Evolutionary conservation across 2,113 vertebrate genomes (phyloP).

Genomic region (Anolis carolinensis): DNA sequence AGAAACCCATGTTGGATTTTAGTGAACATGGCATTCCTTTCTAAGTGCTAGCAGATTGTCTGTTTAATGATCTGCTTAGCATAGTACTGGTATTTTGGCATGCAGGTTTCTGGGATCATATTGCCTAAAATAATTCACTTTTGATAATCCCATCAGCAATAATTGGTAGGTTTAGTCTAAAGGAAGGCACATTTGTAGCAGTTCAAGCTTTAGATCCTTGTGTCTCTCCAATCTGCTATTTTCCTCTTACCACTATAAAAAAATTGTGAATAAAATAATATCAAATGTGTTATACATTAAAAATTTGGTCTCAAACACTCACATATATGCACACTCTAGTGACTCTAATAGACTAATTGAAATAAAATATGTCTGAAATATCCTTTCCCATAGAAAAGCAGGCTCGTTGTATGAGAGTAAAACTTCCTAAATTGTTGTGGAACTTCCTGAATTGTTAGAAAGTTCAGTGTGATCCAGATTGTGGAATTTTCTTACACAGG

Average conservation of each 20-base stretch:
- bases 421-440: not conserved
- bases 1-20: no score
- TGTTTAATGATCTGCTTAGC: no score
- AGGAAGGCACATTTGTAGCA: no score
- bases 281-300: not conserved
- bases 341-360: not conserved
- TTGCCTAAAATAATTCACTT: not conserved
- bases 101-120: no score
- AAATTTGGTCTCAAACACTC: not conserved
- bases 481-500: not conserved
- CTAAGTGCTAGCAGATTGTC: no score
- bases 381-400: not conserved
- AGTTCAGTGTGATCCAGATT: not conserved
- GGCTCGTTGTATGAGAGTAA: not conserved
- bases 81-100: no score
- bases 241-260: not conserved
- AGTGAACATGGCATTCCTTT: no score
- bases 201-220: not conserved
- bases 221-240: not conserved
- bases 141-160: not conserved
- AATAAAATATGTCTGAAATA: not conserved
- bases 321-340: not conserved
- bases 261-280: not conserved
- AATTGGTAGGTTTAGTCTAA: not conserved
- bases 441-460: not conserved